Conservation (phyloP, 2,888 invertebrate species). For the Eupithecia centaureata region DNA sequence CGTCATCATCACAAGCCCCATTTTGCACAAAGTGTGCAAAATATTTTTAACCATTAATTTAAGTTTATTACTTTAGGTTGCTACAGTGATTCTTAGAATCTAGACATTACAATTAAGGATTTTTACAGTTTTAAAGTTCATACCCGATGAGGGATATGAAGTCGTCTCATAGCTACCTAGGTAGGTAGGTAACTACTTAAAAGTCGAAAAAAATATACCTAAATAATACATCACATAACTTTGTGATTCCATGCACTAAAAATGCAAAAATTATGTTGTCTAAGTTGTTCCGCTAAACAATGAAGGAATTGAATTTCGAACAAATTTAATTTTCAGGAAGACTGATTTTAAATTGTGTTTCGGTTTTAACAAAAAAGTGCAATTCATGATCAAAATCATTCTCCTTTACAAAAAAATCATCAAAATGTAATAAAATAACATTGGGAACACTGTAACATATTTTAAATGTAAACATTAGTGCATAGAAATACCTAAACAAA, state of each 20-base stretch:
- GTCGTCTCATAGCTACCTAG: conserved; percentile 15
- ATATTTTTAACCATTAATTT: conserved; percentile 44
- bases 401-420: conserved; percentile 49
- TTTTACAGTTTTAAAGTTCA: conserved; percentile 34
- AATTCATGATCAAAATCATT: conserved; percentile 30
- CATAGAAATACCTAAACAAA: conserved; percentile 70
- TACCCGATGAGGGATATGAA: conserved; percentile 19
- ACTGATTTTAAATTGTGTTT: conserved; percentile 53
- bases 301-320: conserved; percentile 36
- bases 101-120: conserved; percentile 41
- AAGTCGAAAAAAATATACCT: conserved; percentile 13
- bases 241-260: conserved; percentile 27
- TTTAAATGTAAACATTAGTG: conserved; percentile 78
- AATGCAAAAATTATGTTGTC: conserved; percentile 25
- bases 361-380: conserved; percentile 30
- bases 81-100: conserved; percentile 47
- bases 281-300: conserved; percentile 1
- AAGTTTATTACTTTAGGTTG: conserved; percentile 37
- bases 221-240: conserved; percentile 7
- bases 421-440: conserved; percentile 67
- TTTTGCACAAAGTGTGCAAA: conserved; percentile 47
- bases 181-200: background rate
- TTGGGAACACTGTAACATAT: conserved; percentile 85
- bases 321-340: conserved; percentile 53
- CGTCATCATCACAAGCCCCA: conserved; percentile 45